Conservation (phyloP, 2,797 vertebrate species). For the Phrynocephalus guinanensis region DNA sequence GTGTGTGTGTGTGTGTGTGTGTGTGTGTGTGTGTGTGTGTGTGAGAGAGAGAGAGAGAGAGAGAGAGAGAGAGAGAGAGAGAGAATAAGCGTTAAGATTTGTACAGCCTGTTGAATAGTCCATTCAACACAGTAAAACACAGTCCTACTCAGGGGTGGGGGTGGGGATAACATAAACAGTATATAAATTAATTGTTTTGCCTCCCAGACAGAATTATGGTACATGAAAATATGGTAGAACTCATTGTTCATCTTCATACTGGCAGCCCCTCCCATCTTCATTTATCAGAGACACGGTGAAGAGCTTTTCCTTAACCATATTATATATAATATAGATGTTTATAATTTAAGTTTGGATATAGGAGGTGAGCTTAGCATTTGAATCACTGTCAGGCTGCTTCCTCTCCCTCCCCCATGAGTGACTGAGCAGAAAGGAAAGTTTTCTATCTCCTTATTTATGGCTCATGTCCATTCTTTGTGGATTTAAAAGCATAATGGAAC, state of each 20-base stretch:
- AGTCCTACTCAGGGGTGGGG: background rate
- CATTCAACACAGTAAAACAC: background rate
- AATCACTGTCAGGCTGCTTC: background rate
- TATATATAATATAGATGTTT: background rate
- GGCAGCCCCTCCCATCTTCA: background rate
- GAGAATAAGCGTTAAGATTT: no score
- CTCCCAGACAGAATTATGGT: background rate
- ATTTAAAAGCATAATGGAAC: constrained; percentile 40
- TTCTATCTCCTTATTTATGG: constrained; percentile 40
- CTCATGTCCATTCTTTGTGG: constrained; percentile 44
- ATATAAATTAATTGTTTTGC: background rate
- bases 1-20: no score
- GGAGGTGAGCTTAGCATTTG: constrained; percentile 3
- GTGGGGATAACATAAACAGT: background rate
- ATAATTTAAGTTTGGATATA: background rate
- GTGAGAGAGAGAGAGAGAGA: no score
- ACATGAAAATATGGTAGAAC: background rate
- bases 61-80: no score
- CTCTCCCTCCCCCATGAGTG: constrained; percentile 11
- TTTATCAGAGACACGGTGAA: background rate
- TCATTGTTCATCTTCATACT: background rate
- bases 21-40: no score
- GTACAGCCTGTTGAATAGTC: no score
- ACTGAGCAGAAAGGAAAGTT: constrained; percentile 31
- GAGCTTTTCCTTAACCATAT: background rate